Percentiles rank a stretch among this genome's conserved stretches.
Conservation (phyloP, 2,888 invertebrate genomes). For the Eilema depressum region DNA sequence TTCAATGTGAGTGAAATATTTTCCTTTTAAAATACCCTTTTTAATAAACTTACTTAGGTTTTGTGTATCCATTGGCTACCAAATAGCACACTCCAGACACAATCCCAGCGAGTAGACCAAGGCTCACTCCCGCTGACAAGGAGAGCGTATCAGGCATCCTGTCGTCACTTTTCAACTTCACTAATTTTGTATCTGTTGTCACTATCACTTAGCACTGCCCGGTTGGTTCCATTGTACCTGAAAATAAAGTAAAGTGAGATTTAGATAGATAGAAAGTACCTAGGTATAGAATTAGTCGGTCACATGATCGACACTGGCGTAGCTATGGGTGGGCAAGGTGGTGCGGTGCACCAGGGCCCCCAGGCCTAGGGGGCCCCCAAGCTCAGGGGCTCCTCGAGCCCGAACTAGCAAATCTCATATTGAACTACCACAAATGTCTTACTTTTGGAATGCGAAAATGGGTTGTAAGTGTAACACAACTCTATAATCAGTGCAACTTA, state of each 20-base stretch:
- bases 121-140: slow-evolving; percentile 87
- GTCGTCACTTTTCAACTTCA: slow-evolving; percentile 26
- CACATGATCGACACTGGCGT: no score
- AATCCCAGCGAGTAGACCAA: slow-evolving; percentile 89
- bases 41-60: slow-evolving; percentile 82
- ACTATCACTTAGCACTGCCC: slow-evolving; percentile 25
- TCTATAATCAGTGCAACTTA: no score
- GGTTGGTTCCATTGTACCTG: slow-evolving; percentile 27
- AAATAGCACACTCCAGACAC: slow-evolving; percentile 90
- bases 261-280: neutral
- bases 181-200: slow-evolving; percentile 22
- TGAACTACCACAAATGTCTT: no score
- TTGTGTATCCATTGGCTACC: slow-evolving; percentile 83
- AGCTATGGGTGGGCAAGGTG: no score
- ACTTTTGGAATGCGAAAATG: no score
- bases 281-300: no score
- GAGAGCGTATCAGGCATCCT: slow-evolving; percentile 87
- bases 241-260: neutral
- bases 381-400: no score
- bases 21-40: neutral
- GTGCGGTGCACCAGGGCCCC: no score
- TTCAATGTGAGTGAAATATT: no score
- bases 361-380: no score
- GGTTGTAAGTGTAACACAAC: no score
- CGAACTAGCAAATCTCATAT: no score